phyloP scores from a whole-genome alignment of 2,888 invertebrate species.

The Caenorhabditis sp. region DNA sequence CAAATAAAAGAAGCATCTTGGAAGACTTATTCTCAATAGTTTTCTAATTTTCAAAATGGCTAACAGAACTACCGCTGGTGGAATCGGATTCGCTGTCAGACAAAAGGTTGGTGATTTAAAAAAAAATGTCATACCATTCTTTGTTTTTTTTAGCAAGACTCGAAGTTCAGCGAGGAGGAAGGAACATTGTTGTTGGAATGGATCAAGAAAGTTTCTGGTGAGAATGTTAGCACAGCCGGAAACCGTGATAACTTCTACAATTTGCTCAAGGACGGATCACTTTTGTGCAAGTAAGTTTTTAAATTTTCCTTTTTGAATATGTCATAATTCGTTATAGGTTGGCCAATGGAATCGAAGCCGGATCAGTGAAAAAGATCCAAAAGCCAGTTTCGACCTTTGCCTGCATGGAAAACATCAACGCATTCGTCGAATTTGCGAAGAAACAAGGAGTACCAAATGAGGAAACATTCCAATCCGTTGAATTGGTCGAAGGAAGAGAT shows the following conservation, averaged over 20 bases:
- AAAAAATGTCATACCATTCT: too few species aligned
- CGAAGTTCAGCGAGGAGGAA: conserved; percentile 93
- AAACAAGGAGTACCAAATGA: conserved; percentile 81
- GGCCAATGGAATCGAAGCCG: conserved; percentile 85
- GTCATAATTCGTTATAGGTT: conserved; percentile 76
- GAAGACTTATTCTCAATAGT: background rate
- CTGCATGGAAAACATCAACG: conserved; percentile 98
- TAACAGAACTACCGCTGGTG: conserved; percentile 69
- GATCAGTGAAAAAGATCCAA: conserved; percentile 89
- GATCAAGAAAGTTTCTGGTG: conserved; percentile 87
- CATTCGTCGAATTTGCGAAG: conserved; percentile 86
- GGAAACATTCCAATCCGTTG: conserved; percentile 96
- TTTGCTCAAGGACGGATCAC: conserved; percentile 86
- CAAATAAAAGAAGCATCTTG: conserved; percentile 24
- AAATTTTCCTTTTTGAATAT: background rate
- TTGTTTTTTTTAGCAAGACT: conserved; percentile 82
- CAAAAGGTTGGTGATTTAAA: conserved; percentile 56
- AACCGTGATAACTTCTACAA: conserved; percentile 92
- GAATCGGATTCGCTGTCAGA: conserved; percentile 68
- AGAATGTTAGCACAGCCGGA: conserved; percentile 79
- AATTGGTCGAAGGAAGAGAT: conserved; percentile 95
- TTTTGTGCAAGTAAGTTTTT: conserved; percentile 83
- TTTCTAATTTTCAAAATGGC: conserved; percentile 50
- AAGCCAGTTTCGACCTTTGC: conserved; percentile 90
- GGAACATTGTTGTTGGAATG: conserved; percentile 91